These are phyloP conservation scores for Orthosia incerta DNA, from an alignment of 2,888 invertebrate genomes.

Conservation along the genomic window DNA sequence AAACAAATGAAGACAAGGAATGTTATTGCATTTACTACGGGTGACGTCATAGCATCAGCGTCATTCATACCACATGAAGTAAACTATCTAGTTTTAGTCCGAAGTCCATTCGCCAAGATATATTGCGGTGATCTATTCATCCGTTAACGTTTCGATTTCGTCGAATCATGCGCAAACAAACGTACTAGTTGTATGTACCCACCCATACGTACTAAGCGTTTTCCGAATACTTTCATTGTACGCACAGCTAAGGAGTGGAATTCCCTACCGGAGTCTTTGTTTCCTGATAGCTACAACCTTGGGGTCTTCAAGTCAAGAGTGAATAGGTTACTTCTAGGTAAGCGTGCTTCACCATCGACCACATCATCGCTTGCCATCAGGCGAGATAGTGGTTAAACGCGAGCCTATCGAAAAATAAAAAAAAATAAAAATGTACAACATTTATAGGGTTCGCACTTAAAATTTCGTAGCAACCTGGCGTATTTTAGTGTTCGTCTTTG, in stretches of 20 bases:
- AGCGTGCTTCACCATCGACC: too few species aligned
- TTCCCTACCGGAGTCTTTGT: too few species aligned
- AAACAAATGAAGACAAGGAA: conserved; percentile 21
- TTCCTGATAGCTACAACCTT: too few species aligned
- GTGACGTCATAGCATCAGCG: conserved; percentile 23
- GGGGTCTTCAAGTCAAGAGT: too few species aligned
- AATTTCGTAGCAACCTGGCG: background rate
- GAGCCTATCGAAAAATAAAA: too few species aligned
- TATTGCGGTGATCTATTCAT: conserved; percentile 14
- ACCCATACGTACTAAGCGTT: too few species aligned
- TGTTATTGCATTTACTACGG: conserved; percentile 4
- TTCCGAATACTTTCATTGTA: too few species aligned
- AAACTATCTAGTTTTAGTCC: conserved; percentile 25
- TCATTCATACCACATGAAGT: conserved; percentile 32
- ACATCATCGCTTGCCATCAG: too few species aligned
- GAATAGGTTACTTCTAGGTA: too few species aligned
- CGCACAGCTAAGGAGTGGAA: too few species aligned
- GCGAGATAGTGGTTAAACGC: too few species aligned
- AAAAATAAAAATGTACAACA: too few species aligned
- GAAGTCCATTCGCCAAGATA: conserved; percentile 8
- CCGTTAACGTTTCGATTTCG: background rate
- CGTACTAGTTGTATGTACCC: background rate
- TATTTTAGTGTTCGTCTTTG: background rate
- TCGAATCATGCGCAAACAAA: conserved; percentile 6
- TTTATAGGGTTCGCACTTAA: background rate